Evolutionary conservation across 2,113 vertebrate genomes (phyloP).

Genomic region (Paralichthys olivaceus): DNA sequence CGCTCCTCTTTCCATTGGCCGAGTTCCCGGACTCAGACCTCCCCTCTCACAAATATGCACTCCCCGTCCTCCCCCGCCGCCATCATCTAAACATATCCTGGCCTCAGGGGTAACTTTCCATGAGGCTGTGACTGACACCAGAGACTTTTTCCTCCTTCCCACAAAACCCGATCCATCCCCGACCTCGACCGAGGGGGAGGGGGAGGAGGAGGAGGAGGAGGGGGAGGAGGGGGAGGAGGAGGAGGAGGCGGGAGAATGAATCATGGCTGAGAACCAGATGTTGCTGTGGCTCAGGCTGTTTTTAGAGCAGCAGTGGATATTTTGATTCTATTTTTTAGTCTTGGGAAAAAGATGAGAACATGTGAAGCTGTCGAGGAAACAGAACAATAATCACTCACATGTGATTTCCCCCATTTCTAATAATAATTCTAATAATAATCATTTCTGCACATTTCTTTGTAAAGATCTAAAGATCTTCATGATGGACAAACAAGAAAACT

Average conservation of each 20-base stretch:
- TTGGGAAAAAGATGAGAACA: too few species aligned
- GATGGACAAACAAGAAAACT: too few species aligned
- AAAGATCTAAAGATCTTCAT: too few species aligned
- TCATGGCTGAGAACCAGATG: slow-evolving; percentile 75
- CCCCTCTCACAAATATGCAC: background rate
- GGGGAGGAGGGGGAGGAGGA: background rate
- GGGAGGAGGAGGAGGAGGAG: background rate
- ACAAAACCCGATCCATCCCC: slow-evolving; percentile 54
- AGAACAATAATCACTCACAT: too few species aligned
- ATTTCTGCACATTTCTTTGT: too few species aligned
- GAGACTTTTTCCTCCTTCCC: slow-evolving; percentile 64
- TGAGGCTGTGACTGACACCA: slow-evolving; percentile 68
- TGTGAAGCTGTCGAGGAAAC: too few species aligned
- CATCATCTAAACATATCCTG: slow-evolving; percentile 74
- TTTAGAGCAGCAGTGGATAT: too few species aligned
- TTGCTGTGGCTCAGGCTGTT: slow-evolving; percentile 16
- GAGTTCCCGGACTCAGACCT: background rate
- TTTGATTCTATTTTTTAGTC: too few species aligned
- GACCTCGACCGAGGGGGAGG: slow-evolving; percentile 2
- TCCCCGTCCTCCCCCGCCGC: slow-evolving; percentile 15
- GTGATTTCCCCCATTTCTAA: too few species aligned
- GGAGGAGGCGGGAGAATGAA: slow-evolving; percentile 20
- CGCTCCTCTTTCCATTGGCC: background rate
- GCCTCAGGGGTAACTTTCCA: slow-evolving; percentile 72
- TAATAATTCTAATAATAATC: too few species aligned